Base-by-base conservation (phyloP, 2,113 vertebrate genomes). In the Tapirus terrestris region DNA sequence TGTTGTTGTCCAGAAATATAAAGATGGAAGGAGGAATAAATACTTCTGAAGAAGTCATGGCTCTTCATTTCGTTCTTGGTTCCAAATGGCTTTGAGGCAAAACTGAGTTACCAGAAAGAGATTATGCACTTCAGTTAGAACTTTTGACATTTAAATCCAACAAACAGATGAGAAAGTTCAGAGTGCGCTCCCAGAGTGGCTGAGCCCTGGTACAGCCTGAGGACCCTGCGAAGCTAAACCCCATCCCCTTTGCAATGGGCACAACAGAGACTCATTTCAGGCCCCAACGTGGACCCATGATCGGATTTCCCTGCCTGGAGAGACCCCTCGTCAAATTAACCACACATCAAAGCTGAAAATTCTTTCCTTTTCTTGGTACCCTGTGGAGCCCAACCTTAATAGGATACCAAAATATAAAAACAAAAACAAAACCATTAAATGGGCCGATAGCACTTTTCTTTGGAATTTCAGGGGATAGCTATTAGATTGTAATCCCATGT, bases 71-170 rank as follows among this genome's bases (percentile, higher is more conserved):
- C 80, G 51, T 63, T 81, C 48, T 76, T 73, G 67, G 48, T 89
- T 86, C 58, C 68, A 92, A 72, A 31, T 13, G 51, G 45, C 77
- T 96, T 89, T 60, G 53, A 45, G 56, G 23, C 33, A 89, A 92
- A 91, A 80, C 36, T 89, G 60, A 36, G 23, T 89, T 72, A 76
- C 9, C n/a, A 72, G 58, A 81, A 75, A 91, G 58, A 76, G 27
- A 75, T 68, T 75, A 23, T 51, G 3, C 9, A 67, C 16, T 33
- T 83, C 65, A 83, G 68, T 53, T 60, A 43, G 43, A 11, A 11
- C 23, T 86, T 82, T 90, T 39, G 56, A 79, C 73, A 90, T 43
- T 86, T 60, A 81, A 95, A 96, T 77, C 11, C 23, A 53, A 53
- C 9, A n/a, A 86, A 77, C 33, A 17, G 29, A 81, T 31, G n/a